These are phyloP conservation scores for Cyanoliseus patagonus DNA, from an alignment of 2,113 vertebrate species.

Conservation along the genomic window DNA sequence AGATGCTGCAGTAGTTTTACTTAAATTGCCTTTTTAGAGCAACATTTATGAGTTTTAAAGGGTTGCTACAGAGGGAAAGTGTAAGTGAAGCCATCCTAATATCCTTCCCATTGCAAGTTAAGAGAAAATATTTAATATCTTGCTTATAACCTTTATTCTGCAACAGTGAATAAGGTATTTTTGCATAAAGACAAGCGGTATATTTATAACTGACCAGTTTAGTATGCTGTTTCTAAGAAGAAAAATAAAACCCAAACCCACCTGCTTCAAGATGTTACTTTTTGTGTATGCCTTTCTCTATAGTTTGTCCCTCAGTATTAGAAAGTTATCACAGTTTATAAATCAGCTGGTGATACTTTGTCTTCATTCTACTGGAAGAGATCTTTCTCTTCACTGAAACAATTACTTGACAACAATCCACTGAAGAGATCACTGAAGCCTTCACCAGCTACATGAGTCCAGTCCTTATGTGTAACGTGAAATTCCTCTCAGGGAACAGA, in stretches of 20 bases:
- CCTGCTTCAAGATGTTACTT: background rate
- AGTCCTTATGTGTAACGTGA: background rate
- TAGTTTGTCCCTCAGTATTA: background rate
- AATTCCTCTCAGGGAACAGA: background rate
- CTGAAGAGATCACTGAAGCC: slow-evolving; percentile 12
- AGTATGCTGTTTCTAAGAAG: background rate
- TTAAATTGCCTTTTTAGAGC: background rate
- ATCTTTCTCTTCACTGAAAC: background rate
- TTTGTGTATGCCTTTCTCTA: background rate
- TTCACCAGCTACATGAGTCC: background rate
- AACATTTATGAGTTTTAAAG: background rate
- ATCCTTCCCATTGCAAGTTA: background rate
- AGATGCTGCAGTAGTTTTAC: background rate
- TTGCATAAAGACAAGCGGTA: background rate
- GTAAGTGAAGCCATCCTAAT: background rate
- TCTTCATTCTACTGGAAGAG: background rate
- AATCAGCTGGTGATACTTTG: background rate
- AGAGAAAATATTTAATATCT: background rate
- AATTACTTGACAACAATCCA: background rate
- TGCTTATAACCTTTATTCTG: background rate
- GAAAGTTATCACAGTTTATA: background rate
- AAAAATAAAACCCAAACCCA: background rate
- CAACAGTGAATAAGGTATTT: background rate
- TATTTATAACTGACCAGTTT: background rate
- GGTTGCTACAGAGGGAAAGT: background rate